Evolutionary conservation across 2,797 vertebrate species (phyloP).

Genomic region (Microctenopoma steveboyesi): DNA sequence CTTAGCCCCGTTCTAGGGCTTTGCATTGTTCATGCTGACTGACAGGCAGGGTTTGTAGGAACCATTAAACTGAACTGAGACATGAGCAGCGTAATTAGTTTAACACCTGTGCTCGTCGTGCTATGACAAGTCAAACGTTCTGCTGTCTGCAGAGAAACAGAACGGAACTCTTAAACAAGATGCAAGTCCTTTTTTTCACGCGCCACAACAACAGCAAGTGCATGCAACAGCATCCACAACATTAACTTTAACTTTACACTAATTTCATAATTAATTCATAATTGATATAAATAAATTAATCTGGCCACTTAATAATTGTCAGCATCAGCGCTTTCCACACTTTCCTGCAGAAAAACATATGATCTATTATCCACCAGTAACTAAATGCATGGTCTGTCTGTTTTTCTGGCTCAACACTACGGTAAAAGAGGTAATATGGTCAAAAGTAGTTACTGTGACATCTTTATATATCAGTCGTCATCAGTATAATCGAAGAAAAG

Average conservation of each 20-base stretch:
- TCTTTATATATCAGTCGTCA: slow-evolving; percentile 10
- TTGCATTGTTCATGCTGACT: neutral
- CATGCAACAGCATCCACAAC: too few relatives aligned
- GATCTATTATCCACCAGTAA: neutral
- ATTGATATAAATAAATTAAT: neutral
- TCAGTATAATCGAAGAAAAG: slow-evolving; percentile 5
- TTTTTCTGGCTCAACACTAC: neutral
- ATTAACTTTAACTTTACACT: neutral
- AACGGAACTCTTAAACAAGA: neutral
- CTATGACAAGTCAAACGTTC: slow-evolving; percentile 16
- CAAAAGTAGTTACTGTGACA: neutral
- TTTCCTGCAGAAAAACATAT: neutral
- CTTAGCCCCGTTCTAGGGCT: slow-evolving; percentile 4
- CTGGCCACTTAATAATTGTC: too few relatives aligned
- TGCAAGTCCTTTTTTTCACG: neutral
- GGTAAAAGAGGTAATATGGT: neutral
- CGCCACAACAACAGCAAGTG: neutral
- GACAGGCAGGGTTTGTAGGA: neutral
- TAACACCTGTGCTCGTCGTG: slow-evolving; percentile 11
- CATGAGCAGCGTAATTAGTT: slow-evolving; percentile 22
- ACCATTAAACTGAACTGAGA: slow-evolving; percentile 11
- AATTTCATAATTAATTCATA: too few relatives aligned
- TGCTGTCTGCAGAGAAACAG: neutral
- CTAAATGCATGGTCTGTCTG: neutral
- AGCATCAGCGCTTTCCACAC: neutral